Evolutionary conservation across 2,888 invertebrate species (phyloP).

Genomic region (Andricus curvator): DNA sequence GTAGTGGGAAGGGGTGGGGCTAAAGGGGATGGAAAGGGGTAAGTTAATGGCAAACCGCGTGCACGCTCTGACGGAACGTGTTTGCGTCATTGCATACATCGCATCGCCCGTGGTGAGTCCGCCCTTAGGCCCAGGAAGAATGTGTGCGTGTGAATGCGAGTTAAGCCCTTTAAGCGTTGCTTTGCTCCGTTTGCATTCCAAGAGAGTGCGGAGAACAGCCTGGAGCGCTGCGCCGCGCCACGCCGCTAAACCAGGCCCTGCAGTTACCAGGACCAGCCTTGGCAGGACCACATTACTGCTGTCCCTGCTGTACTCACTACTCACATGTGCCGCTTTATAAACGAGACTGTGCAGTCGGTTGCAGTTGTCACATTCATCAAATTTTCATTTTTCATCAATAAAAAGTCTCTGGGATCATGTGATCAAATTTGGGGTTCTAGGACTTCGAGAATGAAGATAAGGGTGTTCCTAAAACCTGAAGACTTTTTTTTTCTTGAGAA

Average conservation of each 20-base stretch:
- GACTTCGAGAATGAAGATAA: too few relatives aligned
- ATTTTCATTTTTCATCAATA: neutral
- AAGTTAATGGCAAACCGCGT: slow-evolving; percentile 37
- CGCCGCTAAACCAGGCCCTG: slow-evolving; percentile 49
- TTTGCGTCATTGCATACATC: slow-evolving; percentile 48
- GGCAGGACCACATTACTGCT: neutral
- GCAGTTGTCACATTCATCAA: neutral
- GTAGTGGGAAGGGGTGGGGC: slow-evolving; percentile 39
- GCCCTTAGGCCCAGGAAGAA: slow-evolving; percentile 48
- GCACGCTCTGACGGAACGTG: slow-evolving; percentile 47
- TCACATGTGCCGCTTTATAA: neutral
- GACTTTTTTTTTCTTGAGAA: too few relatives aligned
- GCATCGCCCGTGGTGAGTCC: slow-evolving; percentile 50
- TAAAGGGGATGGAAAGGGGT: neutral
- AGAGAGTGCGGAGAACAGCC: slow-evolving; percentile 54
- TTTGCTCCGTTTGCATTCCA: slow-evolving; percentile 72
- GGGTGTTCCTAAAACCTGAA: too few relatives aligned
- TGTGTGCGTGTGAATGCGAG: slow-evolving; percentile 56
- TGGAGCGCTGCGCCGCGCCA: slow-evolving; percentile 50
- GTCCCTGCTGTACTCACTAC: neutral
- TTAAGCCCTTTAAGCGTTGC: slow-evolving; percentile 58
- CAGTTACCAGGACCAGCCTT: slow-evolving; percentile 46
- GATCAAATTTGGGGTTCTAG: too few relatives aligned
- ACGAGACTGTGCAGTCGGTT: neutral
- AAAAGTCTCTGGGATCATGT: too few relatives aligned